Evolutionary conservation across 2,113 vertebrate species (phyloP).

Genomic region (Microcebus tavaratra): DNA sequence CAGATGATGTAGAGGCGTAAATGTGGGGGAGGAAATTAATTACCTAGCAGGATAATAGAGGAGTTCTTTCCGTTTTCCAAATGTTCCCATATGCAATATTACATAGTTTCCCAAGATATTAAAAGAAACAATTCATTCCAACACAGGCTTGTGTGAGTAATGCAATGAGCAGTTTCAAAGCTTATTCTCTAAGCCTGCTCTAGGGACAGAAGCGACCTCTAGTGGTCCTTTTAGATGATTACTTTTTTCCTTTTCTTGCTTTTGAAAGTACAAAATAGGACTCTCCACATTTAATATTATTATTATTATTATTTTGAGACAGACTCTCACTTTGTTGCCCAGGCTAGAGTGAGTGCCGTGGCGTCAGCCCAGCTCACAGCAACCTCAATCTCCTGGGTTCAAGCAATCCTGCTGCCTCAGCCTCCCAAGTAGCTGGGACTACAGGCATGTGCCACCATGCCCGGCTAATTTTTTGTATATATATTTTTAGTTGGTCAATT

Average conservation of each 20-base stretch:
- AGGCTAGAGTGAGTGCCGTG: no score
- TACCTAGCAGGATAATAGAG: not conserved
- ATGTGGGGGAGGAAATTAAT: not conserved
- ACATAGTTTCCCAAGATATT: slow-evolving; percentile 51
- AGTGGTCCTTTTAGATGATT: slow-evolving; percentile 48
- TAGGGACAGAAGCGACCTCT: slow-evolving; percentile 50
- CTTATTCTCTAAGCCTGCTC: not conserved
- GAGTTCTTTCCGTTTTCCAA: slow-evolving; percentile 2
- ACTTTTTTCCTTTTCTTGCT: not conserved
- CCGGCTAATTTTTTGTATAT: no score
- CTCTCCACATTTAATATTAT: not conserved
- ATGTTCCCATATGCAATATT: not conserved
- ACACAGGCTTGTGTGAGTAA: not conserved
- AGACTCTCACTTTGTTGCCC: no score
- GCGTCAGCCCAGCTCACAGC: no score
- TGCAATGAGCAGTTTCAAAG: not conserved
- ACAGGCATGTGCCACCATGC: no score
- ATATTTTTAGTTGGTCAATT: no score
- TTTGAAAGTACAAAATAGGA: not conserved
- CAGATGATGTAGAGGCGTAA: not conserved
- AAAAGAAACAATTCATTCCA: slow-evolving; percentile 38
- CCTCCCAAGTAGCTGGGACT: no score
- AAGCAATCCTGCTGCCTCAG: no score
- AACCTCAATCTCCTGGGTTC: no score
- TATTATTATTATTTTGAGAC: not conserved